Evolutionary conservation across 2,113 vertebrate genomes (phyloP), one percentile per base, ranked within the genome.

Genomic region (Micronisus gabar): DNA sequence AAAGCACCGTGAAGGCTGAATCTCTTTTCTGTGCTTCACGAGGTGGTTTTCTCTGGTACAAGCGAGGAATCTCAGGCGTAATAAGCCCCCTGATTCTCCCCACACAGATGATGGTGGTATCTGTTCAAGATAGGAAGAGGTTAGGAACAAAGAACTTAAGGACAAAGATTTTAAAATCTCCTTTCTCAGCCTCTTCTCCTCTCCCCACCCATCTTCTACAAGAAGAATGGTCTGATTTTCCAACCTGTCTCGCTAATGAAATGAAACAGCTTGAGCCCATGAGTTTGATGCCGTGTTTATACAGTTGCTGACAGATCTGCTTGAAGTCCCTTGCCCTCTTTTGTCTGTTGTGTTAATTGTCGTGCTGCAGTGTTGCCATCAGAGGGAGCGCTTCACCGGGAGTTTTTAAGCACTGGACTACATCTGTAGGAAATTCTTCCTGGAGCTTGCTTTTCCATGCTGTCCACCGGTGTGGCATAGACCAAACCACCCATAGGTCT

Each of bases 251-350:
- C 36, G 11, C 63, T 58, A 26, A 55, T 40, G 94, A 73, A n/a
- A 40, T 19, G 81, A 48, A 91, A 16, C 88, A 73, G 79, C 85
- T 84, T 52, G 95, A 95, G 96, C 92, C 96, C 95, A 94, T 95
- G 95, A 95, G 92, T 94, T 96, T 91, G 91, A 78, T 52, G 78
- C 81, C 74, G 87, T 94, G 95, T 96, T 81, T 58, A 26, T 75
- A 7, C 83, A 72, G 11, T 75, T n/a, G 92, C 90, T 96, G 84
- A 18, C 72, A 67, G 88, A 36, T 86, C 74, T 74, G 75, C 93
- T 81, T 36, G 26, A 29, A 87, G 93, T 74, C 40, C 83, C 70
- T 59, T 89, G 88, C 80, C 78, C 83, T 73, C 58, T 59, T 56
- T 32, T 86, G 87, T 91, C 58, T 38, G n/a, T 59, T 7, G 15